Conservation (phyloP, 1,140 invertebrate genomes). For the Nymphalis io region DNA sequence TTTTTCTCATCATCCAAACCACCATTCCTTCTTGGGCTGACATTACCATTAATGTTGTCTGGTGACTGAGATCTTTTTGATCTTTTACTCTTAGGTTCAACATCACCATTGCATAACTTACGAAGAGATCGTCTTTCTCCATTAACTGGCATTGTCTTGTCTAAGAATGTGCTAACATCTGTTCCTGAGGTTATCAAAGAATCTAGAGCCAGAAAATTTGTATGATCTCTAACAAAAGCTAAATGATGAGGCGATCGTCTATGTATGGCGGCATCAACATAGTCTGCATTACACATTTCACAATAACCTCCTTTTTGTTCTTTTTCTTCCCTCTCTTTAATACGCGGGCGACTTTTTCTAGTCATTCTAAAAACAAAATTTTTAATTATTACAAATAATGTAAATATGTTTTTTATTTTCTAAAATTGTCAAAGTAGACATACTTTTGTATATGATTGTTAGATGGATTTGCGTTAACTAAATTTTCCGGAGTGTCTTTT, state of each 20-base stretch:
- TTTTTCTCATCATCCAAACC: slow-evolving; percentile 58
- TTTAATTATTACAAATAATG: neutral
- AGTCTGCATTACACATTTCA: slow-evolving; percentile 88
- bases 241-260: slow-evolving; percentile 86
- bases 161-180: slow-evolving; percentile 84
- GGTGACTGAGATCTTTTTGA: slow-evolving; percentile 63
- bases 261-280: slow-evolving; percentile 84
- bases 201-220: slow-evolving; percentile 86
- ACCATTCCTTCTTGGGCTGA: slow-evolving; percentile 63
- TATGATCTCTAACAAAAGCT: slow-evolving; percentile 85
- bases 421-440: neutral
- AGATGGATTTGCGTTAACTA: slow-evolving; percentile 31
- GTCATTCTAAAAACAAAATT: slow-evolving; percentile 81
- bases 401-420: neutral
- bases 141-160: slow-evolving; percentile 67
- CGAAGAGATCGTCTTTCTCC: slow-evolving; percentile 70
- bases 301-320: slow-evolving; percentile 85
- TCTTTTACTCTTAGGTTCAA: slow-evolving; percentile 53
- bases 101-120: slow-evolving; percentile 72
- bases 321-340: slow-evolving; percentile 81
- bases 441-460: slow-evolving; percentile 39
- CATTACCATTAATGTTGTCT: slow-evolving; percentile 55
- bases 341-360: slow-evolving; percentile 83
- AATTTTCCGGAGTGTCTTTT: slow-evolving; percentile 51
- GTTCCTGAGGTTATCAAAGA: slow-evolving; percentile 83